These are phyloP conservation scores for Otolemur crassicaudatus DNA, from an alignment of 2,797 vertebrate species.

Conservation along the genomic window DNA sequence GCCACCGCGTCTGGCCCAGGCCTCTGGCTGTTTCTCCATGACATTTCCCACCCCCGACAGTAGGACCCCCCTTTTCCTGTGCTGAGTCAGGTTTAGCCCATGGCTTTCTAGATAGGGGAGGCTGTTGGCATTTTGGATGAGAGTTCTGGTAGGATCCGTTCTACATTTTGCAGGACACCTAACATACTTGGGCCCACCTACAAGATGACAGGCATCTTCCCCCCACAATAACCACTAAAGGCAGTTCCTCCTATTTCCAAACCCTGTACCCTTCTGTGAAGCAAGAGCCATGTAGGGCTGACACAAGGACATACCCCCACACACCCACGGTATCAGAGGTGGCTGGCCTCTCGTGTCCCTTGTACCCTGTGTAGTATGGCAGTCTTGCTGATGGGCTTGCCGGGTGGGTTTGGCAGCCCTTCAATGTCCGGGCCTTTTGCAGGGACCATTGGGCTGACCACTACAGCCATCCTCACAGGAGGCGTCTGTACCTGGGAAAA, in stretches of 20 bases:
- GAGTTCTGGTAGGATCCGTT: not conserved
- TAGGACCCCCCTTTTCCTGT: too few relatives aligned
- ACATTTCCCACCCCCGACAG: not conserved
- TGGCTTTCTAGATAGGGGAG: not conserved
- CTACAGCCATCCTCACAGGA: accelerated
- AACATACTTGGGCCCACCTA: not conserved
- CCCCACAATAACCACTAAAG: not conserved
- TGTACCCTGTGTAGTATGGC: accelerated
- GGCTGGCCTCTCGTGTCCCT: not conserved
- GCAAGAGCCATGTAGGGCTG: not conserved
- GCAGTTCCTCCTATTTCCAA: not conserved
- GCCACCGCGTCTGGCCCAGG: too few relatives aligned
- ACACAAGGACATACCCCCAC: not conserved
- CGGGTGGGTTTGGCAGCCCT: not conserved
- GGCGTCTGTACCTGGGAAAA: not conserved
- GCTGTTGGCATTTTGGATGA: not conserved
- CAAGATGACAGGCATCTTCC: not conserved
- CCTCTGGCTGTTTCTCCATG: too few relatives aligned
- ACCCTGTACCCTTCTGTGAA: not conserved
- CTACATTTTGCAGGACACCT: not conserved
- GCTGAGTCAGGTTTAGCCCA: not conserved
- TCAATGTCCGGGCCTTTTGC: accelerated
- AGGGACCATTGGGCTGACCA: not conserved
- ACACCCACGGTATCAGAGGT: not conserved
- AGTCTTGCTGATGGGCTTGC: not conserved